Conservation (phyloP, 2,888 invertebrate genomes). For the Druceiella hillmani region DNA sequence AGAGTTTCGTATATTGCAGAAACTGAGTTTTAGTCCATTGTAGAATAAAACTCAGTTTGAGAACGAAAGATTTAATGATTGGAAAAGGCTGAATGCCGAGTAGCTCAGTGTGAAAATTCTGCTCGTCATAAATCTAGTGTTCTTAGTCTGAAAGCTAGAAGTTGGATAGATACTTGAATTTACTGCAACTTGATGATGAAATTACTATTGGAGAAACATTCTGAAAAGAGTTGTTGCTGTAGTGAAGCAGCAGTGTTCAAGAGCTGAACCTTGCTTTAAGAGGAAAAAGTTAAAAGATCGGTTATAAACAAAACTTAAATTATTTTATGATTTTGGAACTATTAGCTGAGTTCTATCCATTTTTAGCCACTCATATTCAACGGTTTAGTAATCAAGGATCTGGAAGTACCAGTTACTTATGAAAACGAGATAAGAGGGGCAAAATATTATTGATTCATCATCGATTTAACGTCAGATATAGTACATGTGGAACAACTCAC, state of each 20-base stretch:
- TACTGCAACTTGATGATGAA: slow-evolving; percentile 16
- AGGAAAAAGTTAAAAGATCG: slow-evolving; percentile 15
- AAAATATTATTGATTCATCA: slow-evolving; percentile 23
- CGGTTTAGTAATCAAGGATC: slow-evolving; percentile 25
- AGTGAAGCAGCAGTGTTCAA: slow-evolving; percentile 5
- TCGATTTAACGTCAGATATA: slow-evolving; percentile 25
- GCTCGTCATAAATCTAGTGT: slow-evolving; percentile 22
- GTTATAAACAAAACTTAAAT: slow-evolving; percentile 26
- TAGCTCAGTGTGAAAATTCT: slow-evolving; percentile 24
- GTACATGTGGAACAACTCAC: slow-evolving; percentile 25
- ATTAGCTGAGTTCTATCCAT: slow-evolving; percentile 28
- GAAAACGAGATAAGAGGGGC: slow-evolving; percentile 25
- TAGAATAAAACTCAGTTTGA: slow-evolving; percentile 19
- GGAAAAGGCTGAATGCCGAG: slow-evolving; percentile 22
- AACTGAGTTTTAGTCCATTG: slow-evolving; percentile 19
- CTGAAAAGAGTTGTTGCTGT: slow-evolving; percentile 10
- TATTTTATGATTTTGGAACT: slow-evolving; percentile 26
- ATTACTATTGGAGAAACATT: slow-evolving; percentile 12
- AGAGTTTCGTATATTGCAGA: slow-evolving; percentile 16
- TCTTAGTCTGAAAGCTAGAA: slow-evolving; percentile 16
- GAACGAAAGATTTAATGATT: slow-evolving; percentile 24
- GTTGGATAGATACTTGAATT: slow-evolving; percentile 15
- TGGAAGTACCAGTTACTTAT: slow-evolving; percentile 27
- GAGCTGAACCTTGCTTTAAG: slow-evolving; percentile 16
- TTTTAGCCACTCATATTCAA: slow-evolving; percentile 25